Percentiles rank a stretch among this genome's conserved stretches.
Conservation (phyloP, 53 echinoderm and acorn worm genomes). For the Arbacia lixula region DNA sequence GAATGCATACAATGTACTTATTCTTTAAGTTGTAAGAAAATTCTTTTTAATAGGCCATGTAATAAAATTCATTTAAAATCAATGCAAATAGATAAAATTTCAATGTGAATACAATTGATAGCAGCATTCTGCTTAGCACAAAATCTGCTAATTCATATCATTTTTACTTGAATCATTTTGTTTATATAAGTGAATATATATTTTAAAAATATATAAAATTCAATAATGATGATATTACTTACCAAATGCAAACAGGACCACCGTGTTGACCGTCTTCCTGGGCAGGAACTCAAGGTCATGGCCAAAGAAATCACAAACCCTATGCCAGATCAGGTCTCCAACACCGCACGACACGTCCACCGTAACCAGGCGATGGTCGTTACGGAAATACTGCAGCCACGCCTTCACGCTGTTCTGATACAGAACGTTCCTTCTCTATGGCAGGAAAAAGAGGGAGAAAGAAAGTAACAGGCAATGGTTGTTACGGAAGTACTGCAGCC, state of each 20-base stretch:
- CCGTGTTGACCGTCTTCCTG: slow-evolving; percentile 82
- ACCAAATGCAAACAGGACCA: slow-evolving; percentile 93
- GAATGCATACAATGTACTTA: no score
- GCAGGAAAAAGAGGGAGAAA: not conserved
- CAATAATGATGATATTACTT: no score
- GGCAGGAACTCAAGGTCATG: slow-evolving; percentile 82
- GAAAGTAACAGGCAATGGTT: slow-evolving; percentile 55
- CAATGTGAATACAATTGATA: no score
- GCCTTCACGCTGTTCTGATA: slow-evolving; percentile 86
- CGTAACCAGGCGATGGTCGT: slow-evolving; percentile 74
- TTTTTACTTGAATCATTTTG: no score
- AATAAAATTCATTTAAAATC: no score
- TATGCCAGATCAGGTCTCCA: slow-evolving; percentile 94
- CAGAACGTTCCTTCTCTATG: slow-evolving; percentile 82
- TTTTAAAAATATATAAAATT: no score
- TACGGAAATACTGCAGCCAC: slow-evolving; percentile 79
- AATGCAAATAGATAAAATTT: no score
- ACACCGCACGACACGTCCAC: slow-evolving; percentile 96
- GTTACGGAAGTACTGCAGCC: slow-evolving; percentile 77
- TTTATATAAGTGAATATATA: no score
- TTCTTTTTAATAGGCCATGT: no score
- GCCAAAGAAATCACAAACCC: slow-evolving; percentile 93
- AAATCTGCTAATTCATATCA: no score
- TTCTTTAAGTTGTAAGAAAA: no score
- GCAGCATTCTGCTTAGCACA: no score